Conservation (phyloP, 2,113 vertebrate species). For the Mystacornis crossleyi region DNA sequence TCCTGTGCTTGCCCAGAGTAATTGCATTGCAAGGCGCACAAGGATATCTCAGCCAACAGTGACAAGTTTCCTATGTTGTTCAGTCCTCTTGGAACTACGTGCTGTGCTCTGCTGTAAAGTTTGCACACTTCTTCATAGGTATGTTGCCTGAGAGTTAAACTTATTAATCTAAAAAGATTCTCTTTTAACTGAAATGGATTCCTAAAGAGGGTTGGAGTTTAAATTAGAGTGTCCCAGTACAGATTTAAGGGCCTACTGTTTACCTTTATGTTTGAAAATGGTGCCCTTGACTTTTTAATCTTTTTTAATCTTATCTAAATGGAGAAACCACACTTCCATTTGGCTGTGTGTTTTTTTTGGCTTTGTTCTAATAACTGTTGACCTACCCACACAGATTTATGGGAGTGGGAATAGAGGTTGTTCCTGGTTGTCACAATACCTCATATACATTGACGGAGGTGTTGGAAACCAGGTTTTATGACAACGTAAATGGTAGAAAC, state of each 20-base stretch:
- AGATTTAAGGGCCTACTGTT: neutral
- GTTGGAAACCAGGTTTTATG: neutral
- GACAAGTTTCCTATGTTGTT: neutral
- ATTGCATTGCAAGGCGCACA: fast-evolving
- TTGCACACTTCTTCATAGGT: neutral
- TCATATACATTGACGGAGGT: neutral
- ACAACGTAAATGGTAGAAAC: neutral
- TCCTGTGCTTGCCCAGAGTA: neutral
- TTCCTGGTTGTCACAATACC: neutral
- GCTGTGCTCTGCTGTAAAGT: neutral
- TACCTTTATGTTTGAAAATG: neutral
- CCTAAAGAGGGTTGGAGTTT: neutral
- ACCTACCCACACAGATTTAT: neutral
- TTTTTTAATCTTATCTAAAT: neutral
- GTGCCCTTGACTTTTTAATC: neutral
- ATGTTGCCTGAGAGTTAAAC: neutral
- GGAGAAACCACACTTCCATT: neutral
- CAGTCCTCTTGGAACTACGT: neutral
- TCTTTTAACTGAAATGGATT: neutral
- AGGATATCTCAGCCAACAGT: neutral
- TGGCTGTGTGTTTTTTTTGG: neutral
- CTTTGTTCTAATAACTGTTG: neutral
- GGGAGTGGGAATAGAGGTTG: neutral
- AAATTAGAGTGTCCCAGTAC: neutral
- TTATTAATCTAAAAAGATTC: neutral